A percentile compares a stretch with the other conserved stretches of the same genome.
These are phyloP conservation scores for Xerus inauris DNA, from an alignment of 2,113 vertebrate species.

Conservation along the genomic window DNA sequence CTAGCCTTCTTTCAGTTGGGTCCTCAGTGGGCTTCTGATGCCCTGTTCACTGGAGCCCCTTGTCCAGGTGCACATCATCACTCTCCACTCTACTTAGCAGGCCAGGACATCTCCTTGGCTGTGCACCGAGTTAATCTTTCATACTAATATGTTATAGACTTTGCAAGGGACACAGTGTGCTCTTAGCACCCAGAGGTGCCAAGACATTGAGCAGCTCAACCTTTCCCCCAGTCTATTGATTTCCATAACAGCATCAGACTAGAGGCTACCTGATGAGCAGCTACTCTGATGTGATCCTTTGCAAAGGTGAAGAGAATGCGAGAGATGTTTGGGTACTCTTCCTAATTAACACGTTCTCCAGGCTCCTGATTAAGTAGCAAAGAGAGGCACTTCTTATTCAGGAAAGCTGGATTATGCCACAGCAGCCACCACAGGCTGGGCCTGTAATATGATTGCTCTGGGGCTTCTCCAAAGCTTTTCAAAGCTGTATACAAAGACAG, in stretches of 20 bases:
- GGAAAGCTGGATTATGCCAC: accelerated
- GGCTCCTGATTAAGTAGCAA: slow-evolving; percentile 14
- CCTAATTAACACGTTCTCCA: neutral
- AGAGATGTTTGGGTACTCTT: neutral
- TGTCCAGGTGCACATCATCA: slow-evolving; percentile 43
- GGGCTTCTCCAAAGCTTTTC: neutral
- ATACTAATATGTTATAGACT: neutral
- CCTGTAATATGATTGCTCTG: neutral
- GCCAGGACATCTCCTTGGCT: slow-evolving; percentile 49
- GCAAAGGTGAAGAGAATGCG: neutral
- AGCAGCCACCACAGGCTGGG: neutral
- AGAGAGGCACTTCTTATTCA: neutral
- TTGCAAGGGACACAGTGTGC: slow-evolving; percentile 16
- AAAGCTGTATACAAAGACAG: neutral
- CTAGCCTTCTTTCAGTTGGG: neutral
- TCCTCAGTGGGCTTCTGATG: neutral
- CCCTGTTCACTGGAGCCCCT: neutral
- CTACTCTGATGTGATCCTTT: neutral
- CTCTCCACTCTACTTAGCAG: slow-evolving; percentile 34
- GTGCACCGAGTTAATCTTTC: slow-evolving; percentile 39
- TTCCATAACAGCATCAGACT: neutral
- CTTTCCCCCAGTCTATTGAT: neutral
- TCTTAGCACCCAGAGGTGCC: slow-evolving; percentile 47
- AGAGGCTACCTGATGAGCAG: neutral
- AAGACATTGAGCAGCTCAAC: neutral